Conservation (phyloP, 2,888 invertebrate species). For the Drosophila pseudotakahashii region DNA sequence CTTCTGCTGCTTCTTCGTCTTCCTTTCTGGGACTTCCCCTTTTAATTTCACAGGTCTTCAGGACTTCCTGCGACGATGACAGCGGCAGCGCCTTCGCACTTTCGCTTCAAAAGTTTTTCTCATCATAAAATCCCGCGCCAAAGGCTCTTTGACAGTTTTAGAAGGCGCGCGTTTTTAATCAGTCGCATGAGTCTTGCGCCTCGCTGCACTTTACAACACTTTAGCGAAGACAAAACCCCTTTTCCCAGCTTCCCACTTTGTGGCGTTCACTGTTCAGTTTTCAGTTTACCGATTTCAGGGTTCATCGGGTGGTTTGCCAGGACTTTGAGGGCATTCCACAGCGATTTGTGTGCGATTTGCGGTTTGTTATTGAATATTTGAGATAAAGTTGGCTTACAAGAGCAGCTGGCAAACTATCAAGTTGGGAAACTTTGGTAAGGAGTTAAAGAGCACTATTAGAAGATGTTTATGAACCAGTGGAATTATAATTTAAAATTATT, state of each 20-base stretch:
- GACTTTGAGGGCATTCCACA: conserved; percentile 8
- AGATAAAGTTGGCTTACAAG: conserved; percentile 10
- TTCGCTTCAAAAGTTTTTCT: conserved; percentile 72
- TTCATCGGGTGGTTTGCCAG: background rate
- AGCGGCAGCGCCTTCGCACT: conserved; percentile 48
- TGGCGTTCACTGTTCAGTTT: conserved; percentile 14
- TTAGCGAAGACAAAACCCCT: conserved; percentile 10
- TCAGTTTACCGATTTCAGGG: conserved; percentile 2
- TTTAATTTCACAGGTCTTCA: conserved; percentile 43
- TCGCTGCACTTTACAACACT: conserved; percentile 66
- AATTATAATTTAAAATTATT: too few relatives aligned
- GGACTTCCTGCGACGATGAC: conserved; percentile 50
- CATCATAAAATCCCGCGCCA: conserved; percentile 66
- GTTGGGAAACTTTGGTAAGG: background rate
- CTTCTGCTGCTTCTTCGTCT: too few relatives aligned
- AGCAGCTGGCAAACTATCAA: background rate
- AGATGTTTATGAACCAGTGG: background rate
- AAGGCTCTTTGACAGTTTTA: conserved; percentile 70
- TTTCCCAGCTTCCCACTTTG: conserved; percentile 38
- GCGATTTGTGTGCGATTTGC: conserved; percentile 30
- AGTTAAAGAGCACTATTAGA: background rate
- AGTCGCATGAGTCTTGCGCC: conserved; percentile 66
- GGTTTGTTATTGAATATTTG: conserved; percentile 44
- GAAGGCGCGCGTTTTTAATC: conserved; percentile 68
- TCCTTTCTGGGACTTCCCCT: conserved; percentile 30